Percentiles rank a stretch among this genome's conserved stretches.
These are phyloP conservation scores for Gopherus flavomarginatus DNA, from an alignment of 2,113 vertebrate genomes.

Conservation along the genomic window DNA sequence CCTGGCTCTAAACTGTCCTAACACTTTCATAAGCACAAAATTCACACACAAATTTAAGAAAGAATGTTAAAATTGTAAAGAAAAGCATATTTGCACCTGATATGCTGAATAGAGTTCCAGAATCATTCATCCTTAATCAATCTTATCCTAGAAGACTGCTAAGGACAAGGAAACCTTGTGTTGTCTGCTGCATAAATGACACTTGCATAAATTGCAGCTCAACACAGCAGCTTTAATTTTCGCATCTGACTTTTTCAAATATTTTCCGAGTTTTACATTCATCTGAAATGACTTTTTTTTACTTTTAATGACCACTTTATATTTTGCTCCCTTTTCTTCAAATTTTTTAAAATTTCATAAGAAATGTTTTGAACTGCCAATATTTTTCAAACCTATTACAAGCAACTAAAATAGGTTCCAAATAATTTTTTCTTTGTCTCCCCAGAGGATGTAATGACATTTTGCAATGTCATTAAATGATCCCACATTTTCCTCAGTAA, in stretches of 20 bases:
- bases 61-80: background rate
- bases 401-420: constrained; percentile 44
- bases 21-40: background rate
- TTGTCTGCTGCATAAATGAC: background rate
- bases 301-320: background rate
- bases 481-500: constrained; percentile 68
- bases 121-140: constrained; percentile 17
- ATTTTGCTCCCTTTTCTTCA: background rate
- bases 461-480: constrained; percentile 58
- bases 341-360: background rate
- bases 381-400: constrained; percentile 26
- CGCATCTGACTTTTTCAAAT: background rate
- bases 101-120: background rate
- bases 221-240: background rate
- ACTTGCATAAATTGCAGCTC: background rate
- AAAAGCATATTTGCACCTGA: background rate
- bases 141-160: background rate
- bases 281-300: background rate
- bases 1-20: background rate
- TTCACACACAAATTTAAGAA: constrained; percentile 10
- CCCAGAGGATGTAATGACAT: constrained; percentile 43
- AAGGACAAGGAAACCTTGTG: background rate
- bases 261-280: constrained; percentile 10
- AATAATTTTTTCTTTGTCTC: constrained; percentile 60
- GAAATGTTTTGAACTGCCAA: constrained; percentile 21